Conservation (phyloP, 92 coral and sea anemone genomes). For the Palythoa heliodiscus region DNA sequence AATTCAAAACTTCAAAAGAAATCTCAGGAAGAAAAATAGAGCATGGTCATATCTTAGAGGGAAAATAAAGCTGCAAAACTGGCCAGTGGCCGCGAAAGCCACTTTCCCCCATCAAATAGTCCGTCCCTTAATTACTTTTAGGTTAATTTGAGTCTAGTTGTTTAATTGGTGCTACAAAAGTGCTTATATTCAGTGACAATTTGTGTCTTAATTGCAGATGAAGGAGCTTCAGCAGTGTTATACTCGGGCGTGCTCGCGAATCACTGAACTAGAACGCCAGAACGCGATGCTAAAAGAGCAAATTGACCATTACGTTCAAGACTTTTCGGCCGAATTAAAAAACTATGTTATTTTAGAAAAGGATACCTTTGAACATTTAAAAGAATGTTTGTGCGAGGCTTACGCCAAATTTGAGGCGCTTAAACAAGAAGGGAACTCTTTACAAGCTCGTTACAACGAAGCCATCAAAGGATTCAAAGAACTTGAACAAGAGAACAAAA, state of each 20-base stretch:
- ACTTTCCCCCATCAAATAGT: no score
- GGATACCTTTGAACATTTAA: constrained; percentile 26
- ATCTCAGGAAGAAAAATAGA: no score
- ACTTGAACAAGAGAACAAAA: constrained; percentile 35
- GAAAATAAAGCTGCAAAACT: no score
- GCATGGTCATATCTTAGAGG: no score
- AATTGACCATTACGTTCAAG: constrained; percentile 25
- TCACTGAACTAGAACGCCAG: constrained; percentile 39
- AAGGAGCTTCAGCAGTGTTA: constrained; percentile 42
- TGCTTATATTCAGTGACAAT: neutral
- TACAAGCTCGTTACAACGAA: constrained; percentile 34
- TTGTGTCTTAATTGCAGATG: constrained; percentile 14
- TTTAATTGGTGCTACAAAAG: neutral
- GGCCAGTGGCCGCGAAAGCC: no score
- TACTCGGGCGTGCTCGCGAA: constrained; percentile 15
- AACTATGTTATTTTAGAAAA: constrained; percentile 36
- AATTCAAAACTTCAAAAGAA: no score
- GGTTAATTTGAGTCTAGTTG: neutral
- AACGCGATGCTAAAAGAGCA: constrained; percentile 31
- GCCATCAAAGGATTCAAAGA: constrained; percentile 18
- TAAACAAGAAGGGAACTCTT: constrained; percentile 26
- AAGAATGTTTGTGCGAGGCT: constrained; percentile 45
- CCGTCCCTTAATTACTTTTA: neutral
- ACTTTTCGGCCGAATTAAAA: constrained; percentile 21
- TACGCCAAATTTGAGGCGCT: constrained; percentile 34